phyloP scores from a whole-genome alignment of 92 coral and sea anemone species.

The Porites rus region DNA sequence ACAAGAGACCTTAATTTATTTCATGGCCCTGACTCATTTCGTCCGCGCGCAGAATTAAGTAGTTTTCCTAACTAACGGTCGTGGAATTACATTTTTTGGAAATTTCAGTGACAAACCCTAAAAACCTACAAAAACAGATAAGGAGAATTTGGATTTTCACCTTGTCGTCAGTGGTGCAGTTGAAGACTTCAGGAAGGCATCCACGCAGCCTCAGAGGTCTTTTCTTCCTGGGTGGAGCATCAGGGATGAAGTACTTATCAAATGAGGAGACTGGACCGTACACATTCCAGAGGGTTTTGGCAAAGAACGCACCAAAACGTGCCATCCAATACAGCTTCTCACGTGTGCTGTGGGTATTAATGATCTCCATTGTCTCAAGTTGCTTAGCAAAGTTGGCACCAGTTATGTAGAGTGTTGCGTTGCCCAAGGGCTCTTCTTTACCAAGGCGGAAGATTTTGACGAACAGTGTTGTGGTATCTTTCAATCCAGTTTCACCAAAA shows the following conservation, averaged over 20 bases:
- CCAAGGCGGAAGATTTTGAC: slow-evolving; percentile 25
- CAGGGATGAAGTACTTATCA: slow-evolving; percentile 6
- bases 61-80: no score
- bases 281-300: slow-evolving; percentile 50
- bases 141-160: background rate
- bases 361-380: slow-evolving; percentile 54
- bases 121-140: no score
- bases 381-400: slow-evolving; percentile 58
- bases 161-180: slow-evolving; percentile 48
- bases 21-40: no score
- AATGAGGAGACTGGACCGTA: slow-evolving; percentile 48
- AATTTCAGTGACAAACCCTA: no score
- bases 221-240: slow-evolving; percentile 49
- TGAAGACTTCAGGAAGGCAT: slow-evolving; percentile 33
- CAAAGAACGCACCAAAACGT: slow-evolving; percentile 47
- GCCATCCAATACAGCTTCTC: slow-evolving; percentile 53
- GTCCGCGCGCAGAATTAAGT: no score
- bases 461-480: slow-evolving; percentile 55
- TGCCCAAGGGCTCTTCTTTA: slow-evolving; percentile 37
- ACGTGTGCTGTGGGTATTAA: slow-evolving; percentile 32
- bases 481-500: slow-evolving; percentile 57
- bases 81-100: no score
- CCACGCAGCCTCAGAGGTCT: slow-evolving; percentile 45
- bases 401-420: slow-evolving; percentile 41
- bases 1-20: no score